Evolutionary conservation across 2,888 invertebrate genomes (phyloP).

Genomic region (Brachyopa scutellaris): DNA sequence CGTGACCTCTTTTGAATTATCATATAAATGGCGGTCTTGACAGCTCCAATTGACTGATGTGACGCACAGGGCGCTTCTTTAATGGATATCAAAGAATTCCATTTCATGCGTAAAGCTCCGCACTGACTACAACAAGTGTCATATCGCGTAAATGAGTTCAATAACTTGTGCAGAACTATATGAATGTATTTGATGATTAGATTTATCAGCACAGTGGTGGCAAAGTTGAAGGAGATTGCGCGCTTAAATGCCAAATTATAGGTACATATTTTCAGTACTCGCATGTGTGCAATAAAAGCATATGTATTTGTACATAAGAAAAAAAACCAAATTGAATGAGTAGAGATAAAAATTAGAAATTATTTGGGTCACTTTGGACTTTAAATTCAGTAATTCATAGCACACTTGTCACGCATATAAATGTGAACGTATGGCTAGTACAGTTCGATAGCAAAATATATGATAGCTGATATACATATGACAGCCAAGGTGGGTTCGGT

Average conservation of each 20-base stretch:
- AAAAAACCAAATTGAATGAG: background rate
- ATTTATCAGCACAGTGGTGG: slow-evolving; percentile 32
- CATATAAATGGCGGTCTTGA: background rate
- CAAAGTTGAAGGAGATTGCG: slow-evolving; percentile 35
- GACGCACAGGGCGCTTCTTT: background rate
- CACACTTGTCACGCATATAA: background rate
- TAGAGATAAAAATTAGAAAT: slow-evolving; percentile 12
- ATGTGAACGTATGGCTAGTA: too few species aligned
- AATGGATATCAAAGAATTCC: too few species aligned
- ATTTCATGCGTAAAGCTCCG: background rate
- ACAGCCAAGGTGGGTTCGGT: too few species aligned
- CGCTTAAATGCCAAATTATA: slow-evolving; percentile 20
- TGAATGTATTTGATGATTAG: slow-evolving; percentile 29
- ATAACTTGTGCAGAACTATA: slow-evolving; percentile 19
- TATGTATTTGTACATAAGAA: background rate
- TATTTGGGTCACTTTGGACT: slow-evolving; percentile 21
- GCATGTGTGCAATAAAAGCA: slow-evolving; percentile 15
- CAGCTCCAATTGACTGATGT: background rate
- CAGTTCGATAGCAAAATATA: too few species aligned
- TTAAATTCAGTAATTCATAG: background rate
- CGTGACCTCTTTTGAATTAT: background rate
- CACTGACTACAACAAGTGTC: too few species aligned
- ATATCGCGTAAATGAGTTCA: slow-evolving; percentile 21
- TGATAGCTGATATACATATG: too few species aligned
- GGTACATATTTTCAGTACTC: background rate